These are phyloP conservation scores for Notothenia coriiceps DNA, from an alignment of 2,113 vertebrate species.

Conservation along the genomic window DNA sequence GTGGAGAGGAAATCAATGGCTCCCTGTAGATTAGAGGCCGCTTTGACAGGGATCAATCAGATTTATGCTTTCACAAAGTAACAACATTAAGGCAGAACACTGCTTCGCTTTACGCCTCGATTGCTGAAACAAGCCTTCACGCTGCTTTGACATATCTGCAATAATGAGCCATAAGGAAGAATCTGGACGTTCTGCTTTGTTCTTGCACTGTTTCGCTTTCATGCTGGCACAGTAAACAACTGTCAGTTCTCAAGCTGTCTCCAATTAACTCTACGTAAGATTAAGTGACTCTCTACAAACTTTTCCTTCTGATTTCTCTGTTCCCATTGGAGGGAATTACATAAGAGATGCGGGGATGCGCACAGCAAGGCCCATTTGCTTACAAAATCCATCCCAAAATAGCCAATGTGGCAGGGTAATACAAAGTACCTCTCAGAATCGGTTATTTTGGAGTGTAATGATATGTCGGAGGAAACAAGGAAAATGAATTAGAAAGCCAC, in stretches of 20 bases:
- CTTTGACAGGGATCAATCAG: slow-evolving; percentile 71
- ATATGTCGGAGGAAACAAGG: slow-evolving; percentile 53
- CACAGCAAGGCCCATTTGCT: slow-evolving; percentile 32
- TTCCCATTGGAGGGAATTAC: slow-evolving; percentile 42
- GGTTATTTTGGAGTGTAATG: slow-evolving; percentile 23
- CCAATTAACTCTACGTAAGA: slow-evolving; percentile 42
- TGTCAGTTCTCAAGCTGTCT: slow-evolving; percentile 41
- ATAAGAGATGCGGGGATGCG: slow-evolving; percentile 53
- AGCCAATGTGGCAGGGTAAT: slow-evolving; percentile 37
- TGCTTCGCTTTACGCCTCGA: slow-evolving; percentile 14
- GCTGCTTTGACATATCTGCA: slow-evolving; percentile 36
- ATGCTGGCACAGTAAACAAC: slow-evolving; percentile 53
- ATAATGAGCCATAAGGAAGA: slow-evolving; percentile 45
- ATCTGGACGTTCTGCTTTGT: slow-evolving; percentile 37
- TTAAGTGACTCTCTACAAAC: slow-evolving; percentile 45
- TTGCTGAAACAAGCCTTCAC: slow-evolving; percentile 38
- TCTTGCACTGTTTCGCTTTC: slow-evolving; percentile 11
- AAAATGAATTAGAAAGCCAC: slow-evolving; percentile 63
- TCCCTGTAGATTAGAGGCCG: slow-evolving; percentile 70
- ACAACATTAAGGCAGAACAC: slow-evolving; percentile 34
- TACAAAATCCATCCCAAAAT: slow-evolving; percentile 51
- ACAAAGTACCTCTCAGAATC: slow-evolving; percentile 36
- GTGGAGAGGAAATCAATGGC: slow-evolving; percentile 74
- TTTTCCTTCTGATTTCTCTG: slow-evolving; percentile 45
- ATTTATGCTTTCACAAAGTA: slow-evolving; percentile 28